Evolutionary conservation across 2,888 invertebrate genomes (phyloP).

Genomic region (Clitarchus hookeri): DNA sequence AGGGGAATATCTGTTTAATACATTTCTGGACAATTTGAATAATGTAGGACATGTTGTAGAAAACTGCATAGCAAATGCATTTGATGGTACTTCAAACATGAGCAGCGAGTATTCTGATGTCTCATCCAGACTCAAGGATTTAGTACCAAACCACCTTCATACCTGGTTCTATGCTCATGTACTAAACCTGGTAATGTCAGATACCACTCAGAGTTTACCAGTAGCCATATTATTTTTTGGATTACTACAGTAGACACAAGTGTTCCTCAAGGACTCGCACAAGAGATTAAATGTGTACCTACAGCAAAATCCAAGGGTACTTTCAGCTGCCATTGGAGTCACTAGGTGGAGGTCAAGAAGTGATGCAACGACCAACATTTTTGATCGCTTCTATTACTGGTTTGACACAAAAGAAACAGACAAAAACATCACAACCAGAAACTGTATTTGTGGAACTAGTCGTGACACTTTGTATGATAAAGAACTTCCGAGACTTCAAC

Average conservation of each 20-base stretch:
- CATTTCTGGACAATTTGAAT: too few relatives aligned
- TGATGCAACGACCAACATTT: slow-evolving; percentile 1
- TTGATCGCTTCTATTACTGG: slow-evolving; percentile 4
- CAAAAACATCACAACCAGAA: slow-evolving; percentile 3
- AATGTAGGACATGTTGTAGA: background rate
- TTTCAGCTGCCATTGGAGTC: too few relatives aligned
- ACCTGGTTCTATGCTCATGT: background rate
- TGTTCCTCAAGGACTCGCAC: too few relatives aligned
- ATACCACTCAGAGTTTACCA: too few relatives aligned
- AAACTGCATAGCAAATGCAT: slow-evolving; percentile 5
- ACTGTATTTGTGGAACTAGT: background rate
- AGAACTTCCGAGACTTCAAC: background rate
- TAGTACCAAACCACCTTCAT: slow-evolving; percentile 19
- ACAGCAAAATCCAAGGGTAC: too few relatives aligned
- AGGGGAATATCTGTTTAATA: background rate
- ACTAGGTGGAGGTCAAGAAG: background rate
- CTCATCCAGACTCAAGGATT: background rate
- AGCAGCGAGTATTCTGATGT: background rate
- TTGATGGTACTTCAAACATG: slow-evolving; percentile 23
- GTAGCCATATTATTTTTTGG: too few relatives aligned
- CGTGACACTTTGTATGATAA: background rate
- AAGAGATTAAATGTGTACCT: too few relatives aligned
- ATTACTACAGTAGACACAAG: too few relatives aligned
- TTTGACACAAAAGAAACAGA: background rate
- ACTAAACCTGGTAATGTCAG: too few relatives aligned